Evolutionary conservation across 2,113 vertebrate genomes (phyloP).

Genomic region (Ploceus nigricollis): DNA sequence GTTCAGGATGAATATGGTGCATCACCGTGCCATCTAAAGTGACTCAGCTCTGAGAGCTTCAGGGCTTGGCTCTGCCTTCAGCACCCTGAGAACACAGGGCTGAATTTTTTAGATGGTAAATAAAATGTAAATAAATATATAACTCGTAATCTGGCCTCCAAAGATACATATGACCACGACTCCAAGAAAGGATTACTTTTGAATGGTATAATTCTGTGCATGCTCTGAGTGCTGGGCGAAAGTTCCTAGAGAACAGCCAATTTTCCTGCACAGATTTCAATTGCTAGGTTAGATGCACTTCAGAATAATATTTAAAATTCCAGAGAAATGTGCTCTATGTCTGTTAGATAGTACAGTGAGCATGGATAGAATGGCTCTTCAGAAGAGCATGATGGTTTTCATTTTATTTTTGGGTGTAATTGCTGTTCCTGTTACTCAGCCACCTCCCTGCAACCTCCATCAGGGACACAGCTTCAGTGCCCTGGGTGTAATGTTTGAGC

Average conservation of each 20-base stretch:
- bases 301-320: not conserved
- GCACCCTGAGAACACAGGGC: not conserved
- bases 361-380: not conserved
- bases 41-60: conserved; percentile 12
- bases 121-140: not conserved
- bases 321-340: not conserved
- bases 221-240: not conserved
- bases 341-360: not conserved
- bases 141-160: not conserved
- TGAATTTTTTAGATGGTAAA: not conserved
- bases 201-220: not conserved
- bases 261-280: not conserved
- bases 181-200: not conserved
- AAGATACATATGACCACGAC: not conserved
- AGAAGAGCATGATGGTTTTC: not conserved
- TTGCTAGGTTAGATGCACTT: not conserved
- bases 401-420: not conserved
- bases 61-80: not conserved
- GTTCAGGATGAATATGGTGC: not conserved
- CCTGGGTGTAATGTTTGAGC: not conserved
- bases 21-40: not conserved
- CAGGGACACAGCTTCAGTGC: not conserved
- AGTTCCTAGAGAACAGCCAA: not conserved
- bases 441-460: not conserved
- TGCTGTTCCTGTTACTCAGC: not conserved